Evolutionary conservation across 2,113 vertebrate species (phyloP), one percentile per base, ranked within the genome.

Genomic region (Microcebus griseorufus): DNA sequence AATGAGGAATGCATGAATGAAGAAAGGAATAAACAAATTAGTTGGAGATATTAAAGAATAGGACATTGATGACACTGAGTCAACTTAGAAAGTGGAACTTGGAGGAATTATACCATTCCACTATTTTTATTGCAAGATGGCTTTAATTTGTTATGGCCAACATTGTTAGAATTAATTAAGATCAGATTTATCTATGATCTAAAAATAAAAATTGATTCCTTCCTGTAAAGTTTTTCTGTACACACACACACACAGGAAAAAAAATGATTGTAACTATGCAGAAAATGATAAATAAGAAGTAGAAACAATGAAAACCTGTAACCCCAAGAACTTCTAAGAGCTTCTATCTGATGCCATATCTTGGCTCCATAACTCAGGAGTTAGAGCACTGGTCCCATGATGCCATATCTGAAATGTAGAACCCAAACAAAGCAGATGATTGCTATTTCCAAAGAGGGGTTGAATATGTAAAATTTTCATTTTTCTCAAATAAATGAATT

Each of bases 91-190:
- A 88, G 13, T 64, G 9, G 60, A 96, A 81, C 42, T 73, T 86
- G 34, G 37, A 95, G 42, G 7, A 96, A 87, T 90, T 58, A 90
- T 67, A 20, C 9, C 9, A 87, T 82, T 90, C 27, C 75, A 79
- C 23, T 78, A 18, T 87, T 92, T 92, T 95, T 94, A 92, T 42
- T 78, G 27, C 17, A 73, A 72, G 39, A 72, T 5, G 23, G 75
- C 82, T 89, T 96, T 91, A 18, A 51, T 83, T 97, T 96, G 78
- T 2, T 87, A 51, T 85, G 27, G 51, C 58, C 81, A 78, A 80
- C 64, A 45, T 81, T 93, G 11, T 76, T 83, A 89, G 93, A 86
- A 60, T 90, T 93, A 79, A 89, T 93, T 84, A 90, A 97, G 32
- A 84, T 70, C 13, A 92, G 3, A 70, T 67, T 79, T 79, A 84